Percentiles rank a stretch among this genome's conserved stretches.
phyloP scores from a whole-genome alignment of 2,113 vertebrate genomes.

The Ctenodactylus gundi region DNA sequence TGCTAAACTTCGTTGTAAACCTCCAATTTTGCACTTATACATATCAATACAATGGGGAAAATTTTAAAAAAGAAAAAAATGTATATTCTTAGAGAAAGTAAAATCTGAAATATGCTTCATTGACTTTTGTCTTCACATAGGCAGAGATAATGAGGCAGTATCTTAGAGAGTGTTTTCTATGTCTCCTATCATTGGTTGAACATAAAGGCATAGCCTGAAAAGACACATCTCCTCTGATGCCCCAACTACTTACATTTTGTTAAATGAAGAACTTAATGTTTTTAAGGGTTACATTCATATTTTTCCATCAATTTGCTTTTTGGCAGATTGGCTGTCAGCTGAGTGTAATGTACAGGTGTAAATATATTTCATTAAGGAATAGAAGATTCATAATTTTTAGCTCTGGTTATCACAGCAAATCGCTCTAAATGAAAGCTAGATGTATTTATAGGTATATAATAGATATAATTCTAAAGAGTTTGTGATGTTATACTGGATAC shows the following conservation, averaged over 20 bases:
- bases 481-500: conserved; percentile 7
- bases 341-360: conserved; percentile 52
- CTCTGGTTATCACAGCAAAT: conserved; percentile 52
- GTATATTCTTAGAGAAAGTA: background rate
- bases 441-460: conserved; percentile 63
- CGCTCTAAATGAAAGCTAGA: conserved; percentile 56
- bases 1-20: too few species aligned
- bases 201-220: background rate
- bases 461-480: conserved; percentile 37
- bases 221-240: background rate
- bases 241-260: background rate
- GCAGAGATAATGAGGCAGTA: background rate
- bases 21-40: too few species aligned
- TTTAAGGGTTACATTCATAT: conserved; percentile 61
- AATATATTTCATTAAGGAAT: conserved; percentile 51
- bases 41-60: too few species aligned
- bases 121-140: background rate
- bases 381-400: conserved; percentile 63
- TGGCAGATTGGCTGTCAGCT: conserved; percentile 44
- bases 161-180: background rate
- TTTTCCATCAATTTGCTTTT: conserved; percentile 53
- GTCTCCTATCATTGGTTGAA: background rate
- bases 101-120: background rate
- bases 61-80: too few species aligned
- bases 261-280: background rate